Evolutionary conservation across 2,888 invertebrate species (phyloP), one percentile per base, ranked within the genome.

Genomic region (Galerucella nymphaeae): DNA sequence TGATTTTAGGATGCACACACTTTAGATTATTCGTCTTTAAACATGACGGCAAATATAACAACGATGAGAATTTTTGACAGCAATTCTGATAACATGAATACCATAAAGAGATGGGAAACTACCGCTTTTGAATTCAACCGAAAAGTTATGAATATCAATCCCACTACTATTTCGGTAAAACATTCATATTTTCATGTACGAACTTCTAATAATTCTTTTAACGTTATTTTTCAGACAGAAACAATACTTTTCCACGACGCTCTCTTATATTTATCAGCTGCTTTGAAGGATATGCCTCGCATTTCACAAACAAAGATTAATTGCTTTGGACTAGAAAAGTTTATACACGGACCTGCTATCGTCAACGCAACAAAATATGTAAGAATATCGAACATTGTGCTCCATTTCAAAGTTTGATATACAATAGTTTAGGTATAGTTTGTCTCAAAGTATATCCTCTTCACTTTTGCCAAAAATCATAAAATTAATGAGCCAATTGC

Each of bases 231-330:
- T 63, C 86, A 93, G 91, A 90, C 91, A 0, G 90, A 91, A 81
- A 89, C 92, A 74, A 91, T 92, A 9, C 83, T 94, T 58, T 88
- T 93, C 76, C 91, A 92, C 80, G 94, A 94, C 84, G 92, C 93
- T 0, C 90, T 93, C 0, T 87, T 88, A 77, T 85, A 92, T 66
- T 91, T 93, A 80, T 90, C 90, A 0, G 89, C 89, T 75, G 90
- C 90, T 0, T 84, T 82, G 20, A 77, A 78, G 68, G 81, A 80
- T 69, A 75, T 81, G 68, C 78, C 78, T 65, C 68, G 65, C 73
- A 81, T 77, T 65, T 75, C 72, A 23, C 69, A 76, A 16, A 76
- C 79, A 76, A 71, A 18, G 13, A 65, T 84, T 14, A 65, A 63
- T 42, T 86, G 85, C 69, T 79, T 80, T 14, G 77, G 78, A 5